Base-by-base conservation (phyloP, 2,797 vertebrate species). In the Typhlichthys subterraneus region DNA sequence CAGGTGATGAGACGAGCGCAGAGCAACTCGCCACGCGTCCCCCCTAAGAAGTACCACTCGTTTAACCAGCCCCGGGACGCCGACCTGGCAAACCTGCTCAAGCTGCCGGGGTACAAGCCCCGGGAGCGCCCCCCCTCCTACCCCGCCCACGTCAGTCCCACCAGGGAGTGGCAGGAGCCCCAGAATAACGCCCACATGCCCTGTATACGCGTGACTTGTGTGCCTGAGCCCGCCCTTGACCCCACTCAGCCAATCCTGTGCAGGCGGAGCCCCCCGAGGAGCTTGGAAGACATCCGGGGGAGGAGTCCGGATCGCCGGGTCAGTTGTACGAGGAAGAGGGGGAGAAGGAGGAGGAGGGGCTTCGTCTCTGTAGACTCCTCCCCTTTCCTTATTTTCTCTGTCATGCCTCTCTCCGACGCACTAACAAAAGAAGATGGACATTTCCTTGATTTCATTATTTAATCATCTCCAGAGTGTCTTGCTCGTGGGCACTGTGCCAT, bases 1-100 rank as follows among this genome's bases (percentile, higher is more conserved):
- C 88, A 94, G 92, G 91, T 92, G 82, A 90, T 93, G 86, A 88
- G 80, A 65, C 83, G 77, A 53, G 89, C 89, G 79, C 89, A 94
- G 91, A 94, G 91, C 92, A 95, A 94, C 85, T 94, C 76, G 0
- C 87, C 91, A 55, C 71, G 93, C 78, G 68, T 95, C 82, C 87
- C 88, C 67, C 47, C 91, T 74, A 91, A 94, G 89, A 91, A 89
- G 69, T 77, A 92, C 75, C 80, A 87, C 73, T 84, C 66, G 73
- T 90, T 87, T 85, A 82, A 31, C 70, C 83, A 83, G 78, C 72
- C 79, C 19, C 86, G 83, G 38, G 85, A 90, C 54, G 19, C 59
- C 59, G 59, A 73, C 74, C 72, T 86, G 33, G 75, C 83, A 81
- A 62, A 82, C 80, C 90, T 90, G 1, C 68, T 73, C 59, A 17